phyloP scores from a whole-genome alignment of 2,888 invertebrate genomes.

The Strigamia maritima region DNA sequence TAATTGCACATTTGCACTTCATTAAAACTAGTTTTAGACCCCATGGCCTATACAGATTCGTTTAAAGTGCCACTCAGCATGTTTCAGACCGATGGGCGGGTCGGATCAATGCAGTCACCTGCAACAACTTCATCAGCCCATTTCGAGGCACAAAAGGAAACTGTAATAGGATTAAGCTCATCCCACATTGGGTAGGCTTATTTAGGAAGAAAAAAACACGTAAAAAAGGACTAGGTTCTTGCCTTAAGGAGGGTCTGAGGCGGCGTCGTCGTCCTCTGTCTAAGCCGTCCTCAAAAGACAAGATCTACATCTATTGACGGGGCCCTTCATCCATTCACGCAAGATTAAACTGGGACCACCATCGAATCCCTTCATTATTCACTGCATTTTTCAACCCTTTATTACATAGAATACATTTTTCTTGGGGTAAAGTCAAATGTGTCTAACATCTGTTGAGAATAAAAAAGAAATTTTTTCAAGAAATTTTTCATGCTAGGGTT shows the following conservation, averaged over 20 bases:
- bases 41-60: background rate
- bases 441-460: background rate
- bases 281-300: slow-evolving; percentile 7
- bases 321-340: background rate
- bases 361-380: background rate
- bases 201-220: background rate
- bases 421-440: background rate
- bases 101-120: background rate
- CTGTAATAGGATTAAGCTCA: slow-evolving; percentile 4
- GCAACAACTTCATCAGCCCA: slow-evolving; percentile 4
- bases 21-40: too few species aligned
- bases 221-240: background rate
- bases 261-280: background rate
- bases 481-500: background rate
- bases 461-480: background rate
- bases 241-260: background rate
- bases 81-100: background rate
- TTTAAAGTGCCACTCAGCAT: background rate
- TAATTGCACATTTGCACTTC: too few species aligned
- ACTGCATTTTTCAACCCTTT: background rate
- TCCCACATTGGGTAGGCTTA: background rate
- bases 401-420: background rate
- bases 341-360: slow-evolving; percentile 4
- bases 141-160: background rate
- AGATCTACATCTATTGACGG: background rate